Percentiles rank a stretch among this genome's conserved stretches.
phyloP scores from a whole-genome alignment of 2,113 vertebrate genomes.

The Xenus cinereus region DNA sequence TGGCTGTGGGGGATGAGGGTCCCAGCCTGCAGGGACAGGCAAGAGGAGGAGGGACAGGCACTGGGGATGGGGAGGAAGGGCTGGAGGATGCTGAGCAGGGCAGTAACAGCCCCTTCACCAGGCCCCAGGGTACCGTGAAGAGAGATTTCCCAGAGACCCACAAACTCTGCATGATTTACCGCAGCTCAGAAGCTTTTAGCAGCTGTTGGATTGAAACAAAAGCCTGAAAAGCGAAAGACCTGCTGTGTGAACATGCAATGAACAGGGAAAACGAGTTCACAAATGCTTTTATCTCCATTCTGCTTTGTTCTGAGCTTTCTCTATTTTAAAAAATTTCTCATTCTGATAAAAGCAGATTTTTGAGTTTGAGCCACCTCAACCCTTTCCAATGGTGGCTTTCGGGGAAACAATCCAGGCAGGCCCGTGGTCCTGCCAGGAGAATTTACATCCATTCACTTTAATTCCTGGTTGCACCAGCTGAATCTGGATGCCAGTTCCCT shows the following conservation, averaged over 20 bases:
- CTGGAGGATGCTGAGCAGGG: background rate
- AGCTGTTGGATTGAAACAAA: background rate
- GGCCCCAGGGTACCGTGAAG: background rate
- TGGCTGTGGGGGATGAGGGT: background rate
- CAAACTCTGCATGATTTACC: rapidly evolving
- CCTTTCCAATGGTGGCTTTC: background rate
- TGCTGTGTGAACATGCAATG: background rate
- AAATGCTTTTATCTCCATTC: background rate
- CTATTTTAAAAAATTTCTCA: background rate
- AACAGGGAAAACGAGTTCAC: background rate
- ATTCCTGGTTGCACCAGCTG: background rate
- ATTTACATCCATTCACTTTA: background rate
- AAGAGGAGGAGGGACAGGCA: rapidly evolving
- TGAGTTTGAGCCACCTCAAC: background rate
- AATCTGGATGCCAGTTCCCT: background rate
- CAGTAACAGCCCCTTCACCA: background rate
- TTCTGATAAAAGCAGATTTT: background rate
- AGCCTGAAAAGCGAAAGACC: background rate
- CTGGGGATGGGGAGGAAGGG: background rate
- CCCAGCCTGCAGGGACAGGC: background rate
- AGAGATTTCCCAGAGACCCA: background rate
- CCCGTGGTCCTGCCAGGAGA: background rate
- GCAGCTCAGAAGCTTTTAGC: background rate
- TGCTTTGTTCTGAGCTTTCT: background rate
- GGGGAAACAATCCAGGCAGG: background rate